Base-by-base conservation (phyloP, 2,797 vertebrate genomes). In the Gambusia yucatana region DNA sequence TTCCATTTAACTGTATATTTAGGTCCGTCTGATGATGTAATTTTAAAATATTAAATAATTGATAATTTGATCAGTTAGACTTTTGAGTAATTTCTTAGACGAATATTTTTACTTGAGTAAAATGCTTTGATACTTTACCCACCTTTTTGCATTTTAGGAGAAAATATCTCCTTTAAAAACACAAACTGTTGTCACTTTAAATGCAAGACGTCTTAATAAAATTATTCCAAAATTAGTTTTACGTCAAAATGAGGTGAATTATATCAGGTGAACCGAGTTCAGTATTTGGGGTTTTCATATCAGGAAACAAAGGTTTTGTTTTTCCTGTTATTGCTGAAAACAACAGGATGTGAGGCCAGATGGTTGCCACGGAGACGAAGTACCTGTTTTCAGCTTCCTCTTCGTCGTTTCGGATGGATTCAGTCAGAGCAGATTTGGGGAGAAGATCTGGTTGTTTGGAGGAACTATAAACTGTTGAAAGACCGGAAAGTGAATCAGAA, bases 401-500 rank as follows among this genome's bases (percentile, higher is more conserved):
- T 4, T 82, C 80, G 9, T 88, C 71, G 6, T 79, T 52, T 47
- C 28, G 46, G 4, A 17, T 30, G 57, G 77, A 71, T 17, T 90
- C 82, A 2, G 93, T 90, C 47, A 90, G 76, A 0, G 83, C 81
- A 11, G 89, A 77, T 73, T 48, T 86, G 0, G 84, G 93, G 41
- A 94, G 91, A 5, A 94, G 77, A 81, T 95, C 95, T 0, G 93
- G 94, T 55, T 89, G 91, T 75, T 90, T 91, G 81, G 87, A 91
- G 25, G 88, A 92, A 67, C 76, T 88, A 65, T 86, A 88, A 79
- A 91, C 95, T 96, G 87, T 61, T 9, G 36, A 22, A 75, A 14
- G 3, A 1, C 65, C 25, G n/a, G 39, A 65, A 14, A 72, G 28
- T 30, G 10, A 76, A 44, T 70, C 20, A 69, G 67, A 43, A 44